Conservation (phyloP, 2,113 vertebrate genomes). For the Thamnaconus septentrionalis region DNA sequence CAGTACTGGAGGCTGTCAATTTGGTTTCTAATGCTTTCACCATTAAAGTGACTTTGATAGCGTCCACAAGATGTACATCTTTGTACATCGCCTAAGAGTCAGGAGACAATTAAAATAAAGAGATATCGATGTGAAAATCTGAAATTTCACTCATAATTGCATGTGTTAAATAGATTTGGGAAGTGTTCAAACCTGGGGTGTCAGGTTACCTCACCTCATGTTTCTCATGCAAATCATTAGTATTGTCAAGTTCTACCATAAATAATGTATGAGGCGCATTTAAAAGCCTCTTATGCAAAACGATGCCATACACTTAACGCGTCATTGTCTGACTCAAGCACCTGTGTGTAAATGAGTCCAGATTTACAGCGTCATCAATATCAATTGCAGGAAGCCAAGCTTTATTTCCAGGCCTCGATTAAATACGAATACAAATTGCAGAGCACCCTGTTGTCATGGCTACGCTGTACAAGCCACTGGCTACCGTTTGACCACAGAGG, state of each 20-base stretch:
- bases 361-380: slow-evolving; percentile 8
- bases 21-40: too few relatives aligned
- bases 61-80: too few relatives aligned
- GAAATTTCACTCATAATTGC: too few relatives aligned
- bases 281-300: neutral
- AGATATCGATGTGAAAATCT: too few relatives aligned
- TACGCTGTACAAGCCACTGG: slow-evolving; percentile 48
- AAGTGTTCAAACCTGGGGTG: too few relatives aligned
- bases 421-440: slow-evolving; percentile 39
- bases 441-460: slow-evolving; percentile 65
- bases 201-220: too few relatives aligned
- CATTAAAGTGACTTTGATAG: too few relatives aligned
- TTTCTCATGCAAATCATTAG: neutral
- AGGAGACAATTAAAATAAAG: too few relatives aligned
- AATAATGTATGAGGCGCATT: neutral
- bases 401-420: slow-evolving; percentile 28
- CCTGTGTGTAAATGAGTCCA: neutral
- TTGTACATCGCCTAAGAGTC: too few relatives aligned
- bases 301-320: neutral
- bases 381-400: neutral
- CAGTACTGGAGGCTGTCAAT: too few relatives aligned
- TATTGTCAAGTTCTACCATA: neutral
- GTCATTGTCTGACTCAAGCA: neutral
- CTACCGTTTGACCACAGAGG: slow-evolving; percentile 19
- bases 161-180: too few relatives aligned